A percentile compares a stretch with the other conserved stretches of the same genome.
Conservation (phyloP, 2,113 vertebrate genomes). For the Corythornis vintsioides region DNA sequence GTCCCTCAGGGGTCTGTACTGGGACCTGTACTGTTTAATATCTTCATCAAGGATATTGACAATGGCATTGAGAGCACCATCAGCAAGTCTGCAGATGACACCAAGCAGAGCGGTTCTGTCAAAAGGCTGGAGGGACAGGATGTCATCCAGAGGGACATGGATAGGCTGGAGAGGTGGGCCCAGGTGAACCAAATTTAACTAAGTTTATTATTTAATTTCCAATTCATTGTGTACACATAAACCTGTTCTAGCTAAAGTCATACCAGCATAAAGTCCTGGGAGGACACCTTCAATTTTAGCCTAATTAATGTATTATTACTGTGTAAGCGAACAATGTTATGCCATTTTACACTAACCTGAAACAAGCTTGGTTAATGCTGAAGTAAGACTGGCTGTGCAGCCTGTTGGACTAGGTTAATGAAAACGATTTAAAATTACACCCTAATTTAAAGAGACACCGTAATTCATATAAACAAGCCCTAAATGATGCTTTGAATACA, state of each 20-base stretch:
- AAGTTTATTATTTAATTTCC: not conserved
- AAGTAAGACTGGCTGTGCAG: not conserved
- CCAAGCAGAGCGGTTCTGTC: no score
- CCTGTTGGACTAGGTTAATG: constrained; percentile 12
- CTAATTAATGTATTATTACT: constrained; percentile 48
- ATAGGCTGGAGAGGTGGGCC: no score
- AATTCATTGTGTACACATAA: not conserved
- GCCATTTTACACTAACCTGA: constrained; percentile 28
- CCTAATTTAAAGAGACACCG: constrained; percentile 27
- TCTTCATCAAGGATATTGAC: no score
- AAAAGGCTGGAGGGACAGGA: no score
- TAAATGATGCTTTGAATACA: not conserved
- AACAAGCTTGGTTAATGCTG: constrained; percentile 17
- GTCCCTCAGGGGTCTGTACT: no score
- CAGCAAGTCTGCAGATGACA: no score
- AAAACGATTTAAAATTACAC: constrained; percentile 35
- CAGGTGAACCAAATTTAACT: no score
- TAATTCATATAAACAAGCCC: constrained; percentile 29
- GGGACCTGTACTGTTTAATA: no score
- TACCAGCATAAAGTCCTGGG: not conserved
- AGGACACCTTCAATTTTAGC: constrained; percentile 1
- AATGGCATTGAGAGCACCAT: no score
- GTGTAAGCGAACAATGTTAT: constrained; percentile 25
- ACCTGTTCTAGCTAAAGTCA: not conserved
- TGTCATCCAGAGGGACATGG: no score